These are phyloP conservation scores for Novumbra hubbsi DNA, from an alignment of 2,797 vertebrate genomes.

Conservation along the genomic window DNA sequence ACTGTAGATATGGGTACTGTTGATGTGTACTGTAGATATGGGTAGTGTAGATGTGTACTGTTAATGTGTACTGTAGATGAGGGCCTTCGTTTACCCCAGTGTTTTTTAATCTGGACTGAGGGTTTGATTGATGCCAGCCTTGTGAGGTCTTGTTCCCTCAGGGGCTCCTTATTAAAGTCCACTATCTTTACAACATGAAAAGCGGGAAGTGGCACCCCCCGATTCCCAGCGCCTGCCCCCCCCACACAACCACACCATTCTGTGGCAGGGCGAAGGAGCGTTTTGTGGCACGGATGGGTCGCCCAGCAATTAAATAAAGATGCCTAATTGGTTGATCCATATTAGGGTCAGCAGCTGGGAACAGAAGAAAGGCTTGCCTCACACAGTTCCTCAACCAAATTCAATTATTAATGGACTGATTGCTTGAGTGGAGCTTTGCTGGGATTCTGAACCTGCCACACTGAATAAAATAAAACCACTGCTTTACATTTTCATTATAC, in stretches of 20 bases:
- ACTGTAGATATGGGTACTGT: too few relatives aligned
- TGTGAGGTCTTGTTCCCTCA: conserved; percentile 29
- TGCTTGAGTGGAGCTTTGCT: conserved; percentile 88
- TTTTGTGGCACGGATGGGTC: conserved; percentile 64
- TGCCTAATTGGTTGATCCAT: conserved; percentile 91
- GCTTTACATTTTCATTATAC: conserved; percentile 99
- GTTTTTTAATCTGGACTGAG: neutral
- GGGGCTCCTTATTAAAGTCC: conserved; percentile 46
- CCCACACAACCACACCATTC: conserved; percentile 50
- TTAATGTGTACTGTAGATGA: neutral
- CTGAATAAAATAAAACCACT: conserved; percentile 95
- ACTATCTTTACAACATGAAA: neutral
- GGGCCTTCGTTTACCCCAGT: neutral
- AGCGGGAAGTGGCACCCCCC: conserved; percentile 67
- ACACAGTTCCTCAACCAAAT: conserved; percentile 86
- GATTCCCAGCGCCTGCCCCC: conserved; percentile 71
- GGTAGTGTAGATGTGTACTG: neutral
- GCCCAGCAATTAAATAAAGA: conserved; percentile 90
- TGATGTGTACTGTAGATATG: too few relatives aligned
- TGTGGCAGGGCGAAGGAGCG: conserved; percentile 62
- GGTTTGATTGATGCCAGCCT: conserved; percentile 7
- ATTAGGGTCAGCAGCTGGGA: conserved; percentile 91
- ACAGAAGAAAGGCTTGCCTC: conserved; percentile 77
- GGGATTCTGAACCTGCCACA: conserved; percentile 97
- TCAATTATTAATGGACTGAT: conserved; percentile 98